Evolutionary conservation across 2,888 invertebrate genomes (phyloP).

Genomic region (Sinopyrophorus schimmeli): DNA sequence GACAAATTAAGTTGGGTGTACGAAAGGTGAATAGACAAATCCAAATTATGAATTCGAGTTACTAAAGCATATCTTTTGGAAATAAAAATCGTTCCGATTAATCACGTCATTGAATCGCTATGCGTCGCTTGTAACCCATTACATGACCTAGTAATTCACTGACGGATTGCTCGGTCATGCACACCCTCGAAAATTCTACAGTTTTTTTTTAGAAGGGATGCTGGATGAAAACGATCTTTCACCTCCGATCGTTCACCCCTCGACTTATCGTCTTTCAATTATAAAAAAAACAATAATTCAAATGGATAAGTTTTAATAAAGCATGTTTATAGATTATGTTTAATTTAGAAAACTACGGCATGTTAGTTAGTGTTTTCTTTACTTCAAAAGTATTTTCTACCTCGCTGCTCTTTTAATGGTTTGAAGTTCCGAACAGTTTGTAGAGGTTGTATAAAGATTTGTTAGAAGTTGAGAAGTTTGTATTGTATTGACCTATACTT

Average conservation of each 20-base stretch:
- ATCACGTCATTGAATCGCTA: conserved; percentile 13
- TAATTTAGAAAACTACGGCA: conserved; percentile 18
- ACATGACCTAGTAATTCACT: conserved; percentile 15
- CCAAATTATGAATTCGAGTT: conserved; percentile 9
- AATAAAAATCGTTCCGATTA: conserved; percentile 13
- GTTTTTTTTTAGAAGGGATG: conserved; percentile 15
- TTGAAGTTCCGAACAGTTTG: conserved; percentile 28
- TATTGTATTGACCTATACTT: conserved; percentile 25
- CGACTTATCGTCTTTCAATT: conserved; percentile 10
- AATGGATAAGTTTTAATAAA: no score
- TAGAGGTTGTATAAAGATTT: conserved; percentile 26
- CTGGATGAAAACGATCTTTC: conserved; percentile 8
- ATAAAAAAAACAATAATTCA: no score
- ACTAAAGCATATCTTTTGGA: conserved; percentile 6
- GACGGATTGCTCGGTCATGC: conserved; percentile 16
- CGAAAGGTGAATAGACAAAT: conserved; percentile 1
- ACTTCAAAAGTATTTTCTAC: conserved; percentile 25
- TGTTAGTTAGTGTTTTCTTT: conserved; percentile 21
- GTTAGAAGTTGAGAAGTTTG: conserved; percentile 25
- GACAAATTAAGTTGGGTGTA: not conserved
- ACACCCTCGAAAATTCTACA: conserved; percentile 13
- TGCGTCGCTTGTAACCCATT: conserved; percentile 16
- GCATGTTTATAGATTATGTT: conserved; percentile 13
- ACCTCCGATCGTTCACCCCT: conserved; percentile 4
- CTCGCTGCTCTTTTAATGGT: conserved; percentile 28